A percentile compares a stretch with the other conserved stretches of the same genome.
Evolutionary conservation across 2,113 vertebrate species (phyloP).

Genomic region (Philantomba maxwellii): DNA sequence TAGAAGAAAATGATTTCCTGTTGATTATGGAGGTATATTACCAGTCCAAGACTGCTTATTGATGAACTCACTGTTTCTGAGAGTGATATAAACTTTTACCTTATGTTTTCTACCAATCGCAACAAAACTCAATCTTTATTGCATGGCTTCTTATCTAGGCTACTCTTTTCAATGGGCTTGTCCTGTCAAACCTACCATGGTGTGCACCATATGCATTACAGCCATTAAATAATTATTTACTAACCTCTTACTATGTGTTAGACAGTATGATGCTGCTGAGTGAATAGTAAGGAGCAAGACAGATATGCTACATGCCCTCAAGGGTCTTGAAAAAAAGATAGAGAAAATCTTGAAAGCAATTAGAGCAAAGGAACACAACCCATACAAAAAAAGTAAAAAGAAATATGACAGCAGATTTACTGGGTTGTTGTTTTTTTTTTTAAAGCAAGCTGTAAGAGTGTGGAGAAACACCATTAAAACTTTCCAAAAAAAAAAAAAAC

Average conservation of each 20-base stretch:
- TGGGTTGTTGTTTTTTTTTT: not conserved
- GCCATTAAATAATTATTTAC: not conserved
- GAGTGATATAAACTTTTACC: not conserved
- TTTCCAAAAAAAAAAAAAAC: not conserved
- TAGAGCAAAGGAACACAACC: not conserved
- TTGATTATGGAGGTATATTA: not conserved
- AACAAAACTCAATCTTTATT: not conserved
- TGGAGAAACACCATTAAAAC: not conserved
- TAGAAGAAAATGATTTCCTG: not conserved
- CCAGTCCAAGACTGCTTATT: not conserved
- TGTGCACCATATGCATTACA: not conserved
- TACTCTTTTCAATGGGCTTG: not conserved
- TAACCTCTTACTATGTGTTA: not conserved
- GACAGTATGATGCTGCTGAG: not conserved
- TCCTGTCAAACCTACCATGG: not conserved
- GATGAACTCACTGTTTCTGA: not conserved
- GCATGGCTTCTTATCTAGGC: not conserved
- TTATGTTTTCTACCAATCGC: not conserved
- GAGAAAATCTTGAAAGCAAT: not conserved
- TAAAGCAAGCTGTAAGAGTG: not conserved
- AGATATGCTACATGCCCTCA: not conserved
- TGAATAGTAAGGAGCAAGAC: not conserved
- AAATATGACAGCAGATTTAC: not conserved
- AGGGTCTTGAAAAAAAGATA: not conserved
- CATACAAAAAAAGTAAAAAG: not conserved